Evolutionary conservation across 2,797 vertebrate species (phyloP).

Genomic region (Lerista edwardsae): DNA sequence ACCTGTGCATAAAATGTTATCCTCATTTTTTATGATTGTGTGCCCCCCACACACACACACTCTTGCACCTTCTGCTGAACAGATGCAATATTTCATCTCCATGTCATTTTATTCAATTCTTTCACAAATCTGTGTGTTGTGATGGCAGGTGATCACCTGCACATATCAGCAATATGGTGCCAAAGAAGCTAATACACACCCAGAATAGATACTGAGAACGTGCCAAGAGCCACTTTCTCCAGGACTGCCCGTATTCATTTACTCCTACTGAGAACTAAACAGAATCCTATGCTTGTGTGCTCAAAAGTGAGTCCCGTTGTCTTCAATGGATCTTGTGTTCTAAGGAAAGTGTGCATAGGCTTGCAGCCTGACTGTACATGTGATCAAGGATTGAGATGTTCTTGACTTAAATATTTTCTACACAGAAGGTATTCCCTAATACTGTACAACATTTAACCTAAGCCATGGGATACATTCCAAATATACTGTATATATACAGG

Average conservation of each 20-base stretch:
- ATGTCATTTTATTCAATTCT: slow-evolving; percentile 19
- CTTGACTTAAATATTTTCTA: too few relatives aligned
- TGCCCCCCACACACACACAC: background rate
- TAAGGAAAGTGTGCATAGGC: too few relatives aligned
- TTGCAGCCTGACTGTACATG: too few relatives aligned
- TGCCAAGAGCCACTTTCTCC: slow-evolving; percentile 15
- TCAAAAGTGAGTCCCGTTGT: too few relatives aligned
- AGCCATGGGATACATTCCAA: too few relatives aligned
- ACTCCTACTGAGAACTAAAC: background rate
- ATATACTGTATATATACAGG: too few relatives aligned
- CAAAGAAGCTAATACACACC: slow-evolving; percentile 41
- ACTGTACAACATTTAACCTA: too few relatives aligned
- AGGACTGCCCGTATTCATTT: slow-evolving; percentile 36
- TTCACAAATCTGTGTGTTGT: slow-evolving; percentile 5
- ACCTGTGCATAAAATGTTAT: background rate
- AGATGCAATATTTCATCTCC: slow-evolving; percentile 41
- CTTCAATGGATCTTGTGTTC: too few relatives aligned
- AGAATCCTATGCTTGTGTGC: too few relatives aligned
- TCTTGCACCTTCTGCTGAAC: slow-evolving; percentile 9
- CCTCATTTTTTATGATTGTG: slow-evolving; percentile 11
- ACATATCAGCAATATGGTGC: slow-evolving; percentile 38
- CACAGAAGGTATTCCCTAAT: too few relatives aligned
- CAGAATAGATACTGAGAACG: background rate
- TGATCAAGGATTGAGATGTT: too few relatives aligned
- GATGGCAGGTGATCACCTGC: background rate